Evolutionary conservation across 2,888 invertebrate species (phyloP).

Genomic region (Nomada fucata): DNA sequence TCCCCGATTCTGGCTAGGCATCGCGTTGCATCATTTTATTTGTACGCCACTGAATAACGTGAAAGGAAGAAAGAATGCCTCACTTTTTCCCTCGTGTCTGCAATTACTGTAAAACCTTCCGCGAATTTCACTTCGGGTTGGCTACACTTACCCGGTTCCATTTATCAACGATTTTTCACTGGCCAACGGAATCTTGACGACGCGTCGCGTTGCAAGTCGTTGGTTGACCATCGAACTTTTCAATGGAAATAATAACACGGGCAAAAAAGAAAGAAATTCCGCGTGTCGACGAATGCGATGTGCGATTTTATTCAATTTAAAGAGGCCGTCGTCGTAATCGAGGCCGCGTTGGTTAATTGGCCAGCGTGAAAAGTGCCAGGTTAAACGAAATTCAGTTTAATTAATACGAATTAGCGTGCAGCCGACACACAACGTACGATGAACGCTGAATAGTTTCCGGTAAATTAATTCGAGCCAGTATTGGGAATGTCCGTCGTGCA

Average conservation of each 20-base stretch:
- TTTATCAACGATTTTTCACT: background rate
- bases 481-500: constrained; percentile 1
- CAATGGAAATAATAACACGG: background rate
- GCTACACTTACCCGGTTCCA: background rate
- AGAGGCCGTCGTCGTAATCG: constrained; percentile 12
- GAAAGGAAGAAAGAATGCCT: no score
- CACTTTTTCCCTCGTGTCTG: background rate
- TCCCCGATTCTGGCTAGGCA: background rate
- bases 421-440: constrained; percentile 27
- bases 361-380: constrained; percentile 31
- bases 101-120: background rate
- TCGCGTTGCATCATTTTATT: constrained; percentile 7
- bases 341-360: constrained; percentile 22
- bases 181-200: background rate
- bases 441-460: constrained; percentile 44
- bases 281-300: background rate
- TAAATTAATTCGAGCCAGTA: constrained; percentile 31
- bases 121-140: background rate
- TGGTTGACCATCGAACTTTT: background rate
- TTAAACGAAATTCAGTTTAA: constrained; percentile 48
- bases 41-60: background rate
- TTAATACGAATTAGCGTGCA: constrained; percentile 47
- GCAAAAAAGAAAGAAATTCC: background rate
- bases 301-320: constrained; percentile 18
- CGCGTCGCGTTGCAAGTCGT: no score